Evolutionary conservation across 2,797 vertebrate genomes (phyloP), one percentile per base, ranked within the genome.

Genomic region (Danio tinwini): DNA sequence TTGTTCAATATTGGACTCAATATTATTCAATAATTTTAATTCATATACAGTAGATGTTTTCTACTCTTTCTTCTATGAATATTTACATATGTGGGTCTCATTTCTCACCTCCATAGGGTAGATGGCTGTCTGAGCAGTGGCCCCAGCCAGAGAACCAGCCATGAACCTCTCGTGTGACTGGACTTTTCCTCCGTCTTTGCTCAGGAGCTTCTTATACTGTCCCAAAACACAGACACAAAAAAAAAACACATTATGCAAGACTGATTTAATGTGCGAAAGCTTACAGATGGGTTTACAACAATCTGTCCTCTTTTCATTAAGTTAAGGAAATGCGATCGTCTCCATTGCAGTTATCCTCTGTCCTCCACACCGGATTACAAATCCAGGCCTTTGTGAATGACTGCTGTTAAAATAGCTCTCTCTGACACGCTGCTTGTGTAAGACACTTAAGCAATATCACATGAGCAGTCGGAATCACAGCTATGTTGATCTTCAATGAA

Each of bases 41-140:
- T n/a, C n/a, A n/a, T n/a, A n/a, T 42, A 39, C 11, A 37, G 12
- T 14, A 12, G 2, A 37, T 12, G 13, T 13, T 21, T 59, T 29
- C 49, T 64, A 16, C 49, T 39, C n/a, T 13, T 16, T 50, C 16
- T 58, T 63, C 17, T n/a, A 45, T 3, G 7, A 1, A 19, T 8
- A 2, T 8, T 13, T 17, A 62, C 29, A 29, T 29, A 29, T 3
- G 29, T 29, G 29, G 3, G 6, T 5, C 12, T 79, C 90, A 21
- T 7, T 21, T 81, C 91, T 86, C 89, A 96, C 98, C 95, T 99
- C 97, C 98, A 99, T 97, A 8, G 98, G 98, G 88, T 99, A 99
- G 88, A 99, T 98, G 80, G 94, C 93, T 0, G 97, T 98, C 89
- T 99, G 98, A 37, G 98, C 97, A 8, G 97, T 98, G 71, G 96